Base-by-base conservation (phyloP, 37 sponge, comb jelly and placozoan genomes). In the Cliona cf. orientalis region DNA sequence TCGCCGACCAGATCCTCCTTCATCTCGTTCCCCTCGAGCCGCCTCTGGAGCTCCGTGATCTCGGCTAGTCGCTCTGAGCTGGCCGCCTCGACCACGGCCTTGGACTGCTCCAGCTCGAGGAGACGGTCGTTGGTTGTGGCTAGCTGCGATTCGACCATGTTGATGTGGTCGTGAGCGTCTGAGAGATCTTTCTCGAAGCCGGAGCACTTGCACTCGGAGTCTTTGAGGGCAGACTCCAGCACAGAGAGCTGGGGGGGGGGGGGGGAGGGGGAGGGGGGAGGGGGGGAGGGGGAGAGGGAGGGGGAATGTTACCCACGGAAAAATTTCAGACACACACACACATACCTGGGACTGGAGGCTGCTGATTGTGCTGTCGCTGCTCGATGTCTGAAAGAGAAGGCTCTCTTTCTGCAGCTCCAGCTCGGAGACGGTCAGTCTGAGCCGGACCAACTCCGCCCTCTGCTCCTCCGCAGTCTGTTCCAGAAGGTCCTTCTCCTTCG, bases 261-360 rank as follows among this genome's bases (percentile, higher is more conserved):
- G 32, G 4, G 9, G 46, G 21, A 9, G 21, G 31, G 31, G 42
- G 53, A 9, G 55, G 7, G 63, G 12, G 63, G 26, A 26, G 63
- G 17, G 25, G 12, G 63, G 5, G 17, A 25, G 17, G 6, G 63
- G 25, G 25, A 25, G 63, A 28, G 63, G 22, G 63, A 6, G 63
- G 63, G 5, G 23, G 63, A 22, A 25, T 25, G 63, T 6, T 61
- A n/a, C 5, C 63, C 17, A 61, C n/a, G 12, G 6, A 36, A 7
- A 68, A 9, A 68, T 39, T 62, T 21, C 46, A 71, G 14, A 40
- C 29, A 2, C 5, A 38, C 3, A 2, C 36, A 21, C 74, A 2
- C 79, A 26, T 28, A 80, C 80, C 71, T 80, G 80, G 56, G 60
- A 69, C 39, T 80, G 2, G 2, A 80, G 71, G 41, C 80, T 80